Percentiles rank a stretch among this genome's conserved stretches.
These are phyloP conservation scores for Sebastiscus tertius DNA, from an alignment of 2,797 vertebrate species.

Conservation along the genomic window DNA sequence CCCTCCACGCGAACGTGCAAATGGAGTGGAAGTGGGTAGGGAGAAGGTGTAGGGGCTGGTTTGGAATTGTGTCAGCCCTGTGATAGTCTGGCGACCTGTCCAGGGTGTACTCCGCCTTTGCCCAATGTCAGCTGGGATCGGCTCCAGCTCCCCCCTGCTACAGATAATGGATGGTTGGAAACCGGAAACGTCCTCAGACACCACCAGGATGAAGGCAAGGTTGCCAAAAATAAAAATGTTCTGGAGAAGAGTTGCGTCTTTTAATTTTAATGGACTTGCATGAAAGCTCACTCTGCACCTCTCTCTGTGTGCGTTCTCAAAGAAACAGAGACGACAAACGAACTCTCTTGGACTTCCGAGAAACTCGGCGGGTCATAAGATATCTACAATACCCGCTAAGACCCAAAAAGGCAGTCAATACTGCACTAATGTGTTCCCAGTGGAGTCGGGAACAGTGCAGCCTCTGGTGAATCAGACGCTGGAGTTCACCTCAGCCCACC, in stretches of 20 bases:
- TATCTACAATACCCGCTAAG: not conserved
- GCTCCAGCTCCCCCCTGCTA: no score
- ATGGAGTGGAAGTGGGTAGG: no score
- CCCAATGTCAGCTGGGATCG: no score
- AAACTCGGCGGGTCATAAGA: constrained; percentile 20
- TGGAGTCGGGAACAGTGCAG: not conserved
- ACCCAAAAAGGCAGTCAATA: not conserved
- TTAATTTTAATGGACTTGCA: not conserved
- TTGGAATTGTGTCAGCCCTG: no score
- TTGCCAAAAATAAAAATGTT: no score
- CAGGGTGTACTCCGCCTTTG: no score
- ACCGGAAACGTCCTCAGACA: not conserved
- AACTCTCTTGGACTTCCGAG: not conserved
- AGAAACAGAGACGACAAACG: not conserved
- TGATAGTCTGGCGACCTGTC: no score
- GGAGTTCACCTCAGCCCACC: constrained; percentile 51
- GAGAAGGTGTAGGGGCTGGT: no score
- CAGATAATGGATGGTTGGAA: not conserved
- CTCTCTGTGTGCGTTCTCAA: not conserved
- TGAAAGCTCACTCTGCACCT: not conserved
- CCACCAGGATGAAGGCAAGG: not conserved
- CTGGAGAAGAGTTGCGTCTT: not conserved
- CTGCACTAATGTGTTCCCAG: constrained; percentile 13
- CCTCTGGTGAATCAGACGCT: constrained; percentile 36
- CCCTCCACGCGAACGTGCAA: no score